Conservation (phyloP, 2,113 vertebrate genomes). For the Casuarius casuarius region DNA sequence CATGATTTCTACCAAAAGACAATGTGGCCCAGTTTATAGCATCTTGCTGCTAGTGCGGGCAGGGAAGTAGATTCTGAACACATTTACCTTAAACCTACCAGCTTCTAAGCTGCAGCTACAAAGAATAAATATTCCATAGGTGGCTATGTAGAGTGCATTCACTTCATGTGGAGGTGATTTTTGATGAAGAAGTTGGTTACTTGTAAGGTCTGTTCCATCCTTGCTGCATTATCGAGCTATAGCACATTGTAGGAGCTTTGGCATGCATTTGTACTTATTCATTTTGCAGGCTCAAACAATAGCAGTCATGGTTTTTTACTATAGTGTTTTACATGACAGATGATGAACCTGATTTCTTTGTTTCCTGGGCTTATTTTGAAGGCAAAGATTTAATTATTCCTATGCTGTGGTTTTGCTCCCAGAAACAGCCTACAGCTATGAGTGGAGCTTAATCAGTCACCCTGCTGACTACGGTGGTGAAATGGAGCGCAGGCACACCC, state of each 20-base stretch:
- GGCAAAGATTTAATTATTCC: background rate
- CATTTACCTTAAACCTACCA: background rate
- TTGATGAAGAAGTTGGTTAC: background rate
- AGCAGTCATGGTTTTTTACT: background rate
- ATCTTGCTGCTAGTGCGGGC: background rate
- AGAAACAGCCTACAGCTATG: slow-evolving; percentile 79
- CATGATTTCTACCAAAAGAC: background rate
- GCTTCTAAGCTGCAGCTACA: background rate
- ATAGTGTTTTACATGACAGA: background rate
- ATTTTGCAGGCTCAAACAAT: background rate
- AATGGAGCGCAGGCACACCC: slow-evolving; percentile 73
- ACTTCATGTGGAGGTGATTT: background rate
- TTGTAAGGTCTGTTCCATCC: background rate
- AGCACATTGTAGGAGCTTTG: background rate
- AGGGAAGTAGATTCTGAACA: background rate
- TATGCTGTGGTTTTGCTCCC: background rate
- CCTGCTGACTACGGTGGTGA: slow-evolving; percentile 75
- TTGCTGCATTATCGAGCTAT: background rate
- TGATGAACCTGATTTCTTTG: background rate
- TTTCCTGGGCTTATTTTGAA: background rate
- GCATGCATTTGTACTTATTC: background rate
- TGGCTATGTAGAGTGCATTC: background rate
- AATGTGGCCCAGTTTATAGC: background rate
- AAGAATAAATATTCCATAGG: background rate
- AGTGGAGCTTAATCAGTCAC: slow-evolving; percentile 81